A percentile compares a stretch with the other conserved stretches of the same genome.
Conservation (phyloP, 2,888 invertebrate genomes). For the Conops quadrifasciatus region DNA sequence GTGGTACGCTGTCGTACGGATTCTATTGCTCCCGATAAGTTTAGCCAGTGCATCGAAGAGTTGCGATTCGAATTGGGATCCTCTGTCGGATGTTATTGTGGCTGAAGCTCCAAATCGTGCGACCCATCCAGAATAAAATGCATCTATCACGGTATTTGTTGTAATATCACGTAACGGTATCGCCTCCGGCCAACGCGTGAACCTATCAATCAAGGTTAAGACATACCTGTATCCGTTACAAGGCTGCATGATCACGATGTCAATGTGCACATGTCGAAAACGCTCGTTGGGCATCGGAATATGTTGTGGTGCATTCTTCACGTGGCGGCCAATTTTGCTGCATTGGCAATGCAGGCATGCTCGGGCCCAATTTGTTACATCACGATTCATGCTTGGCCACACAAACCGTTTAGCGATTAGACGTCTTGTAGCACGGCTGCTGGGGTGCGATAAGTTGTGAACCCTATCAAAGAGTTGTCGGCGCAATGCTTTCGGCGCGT, state of each 20-base stretch:
- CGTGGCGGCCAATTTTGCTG: too few relatives aligned
- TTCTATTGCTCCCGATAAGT: constrained; percentile 47
- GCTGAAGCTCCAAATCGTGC: constrained; percentile 59
- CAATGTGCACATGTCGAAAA: constrained; percentile 62
- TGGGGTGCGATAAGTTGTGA: constrained; percentile 17
- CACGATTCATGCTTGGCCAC: constrained; percentile 16
- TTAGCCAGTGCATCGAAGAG: constrained; percentile 49
- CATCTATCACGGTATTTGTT: constrained; percentile 12
- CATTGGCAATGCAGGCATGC: too few relatives aligned
- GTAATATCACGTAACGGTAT: constrained; percentile 34
- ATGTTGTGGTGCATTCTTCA: constrained; percentile 14
- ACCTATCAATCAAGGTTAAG: background rate
- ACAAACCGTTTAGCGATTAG: constrained; percentile 17
- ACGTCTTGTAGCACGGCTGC: constrained; percentile 14
- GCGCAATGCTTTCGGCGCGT: too few relatives aligned
- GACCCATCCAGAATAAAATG: constrained; percentile 55
- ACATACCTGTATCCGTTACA: too few relatives aligned
- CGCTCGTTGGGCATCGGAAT: constrained; percentile 30
- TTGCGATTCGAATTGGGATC: constrained; percentile 54
- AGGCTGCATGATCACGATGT: constrained; percentile 47
- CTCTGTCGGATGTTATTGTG: constrained; percentile 53
- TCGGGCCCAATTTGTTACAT: constrained; percentile 24
- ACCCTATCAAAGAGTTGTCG: constrained; percentile 22
- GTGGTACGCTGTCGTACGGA: constrained; percentile 55
- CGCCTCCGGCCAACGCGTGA: background rate